Base-by-base conservation (phyloP, 2,797 vertebrate species). In the Acrossocheilus wenchowensis region DNA sequence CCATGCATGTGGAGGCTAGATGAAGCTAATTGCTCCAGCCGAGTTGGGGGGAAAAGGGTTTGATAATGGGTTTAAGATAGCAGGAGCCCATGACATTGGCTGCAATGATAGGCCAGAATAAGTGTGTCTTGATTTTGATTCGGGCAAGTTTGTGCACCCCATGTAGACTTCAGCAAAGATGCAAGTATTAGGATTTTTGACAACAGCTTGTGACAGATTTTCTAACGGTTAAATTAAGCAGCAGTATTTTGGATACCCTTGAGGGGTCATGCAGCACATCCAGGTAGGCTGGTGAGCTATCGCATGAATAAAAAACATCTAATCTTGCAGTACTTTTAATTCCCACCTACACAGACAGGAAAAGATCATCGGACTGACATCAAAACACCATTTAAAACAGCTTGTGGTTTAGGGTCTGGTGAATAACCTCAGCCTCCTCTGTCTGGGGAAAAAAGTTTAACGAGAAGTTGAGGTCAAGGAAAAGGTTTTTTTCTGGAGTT, bases 201-300 rank as follows among this genome's bases (percentile, higher is more conserved):
- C 26, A 81, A 14, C 60, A 66, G 41, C 78, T 66, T 80, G 26
- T 80, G 78, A 34, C 6, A 43, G 39, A 50, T 30, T 48, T 50
- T 81, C 62, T 36, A 19, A 11, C 1, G 0, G 19, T 34, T 34
- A 68, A 50, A 68, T 68, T 81, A 66, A 81, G 11, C 19, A 34
- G 41, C 41, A 66, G 10, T 81, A 48, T 66, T 68, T 81, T 81
- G 43, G 26, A 68, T 81, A 68, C 62, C 43, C 78, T 68, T 81
- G 62, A 68, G 43, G 41, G 17, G 62, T 66, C 62, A 2, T 36
- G 43, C 2, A 4, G 26, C 54, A 79, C 39, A 45, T 43, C 17
- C 57, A 45, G 57, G 57, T 45, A 43, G 39, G 14, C 54, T 62
- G 12, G 6, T 43, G 36, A 62, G 23, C 36, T 78, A 36, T 62